Conservation (phyloP, 1,140 invertebrate genomes). For the Drosophila tsacasi region DNA sequence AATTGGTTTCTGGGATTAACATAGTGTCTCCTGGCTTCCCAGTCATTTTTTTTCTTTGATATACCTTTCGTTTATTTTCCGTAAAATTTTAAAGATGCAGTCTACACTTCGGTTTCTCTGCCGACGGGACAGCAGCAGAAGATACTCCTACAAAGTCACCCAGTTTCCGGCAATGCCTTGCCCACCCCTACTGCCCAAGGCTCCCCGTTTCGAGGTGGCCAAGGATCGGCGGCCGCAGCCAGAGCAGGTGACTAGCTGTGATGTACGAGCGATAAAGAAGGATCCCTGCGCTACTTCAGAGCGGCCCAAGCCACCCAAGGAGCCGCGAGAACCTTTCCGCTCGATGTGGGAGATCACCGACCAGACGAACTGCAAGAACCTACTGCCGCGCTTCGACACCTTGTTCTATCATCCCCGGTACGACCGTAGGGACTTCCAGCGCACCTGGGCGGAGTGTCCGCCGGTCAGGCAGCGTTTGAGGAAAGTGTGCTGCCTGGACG, state of each 20-base stretch:
- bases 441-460: conserved; percentile 64
- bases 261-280: neutral
- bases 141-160: neutral
- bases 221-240: neutral
- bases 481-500: conserved; percentile 58
- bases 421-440: conserved; percentile 31
- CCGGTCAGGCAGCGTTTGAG: conserved; percentile 14
- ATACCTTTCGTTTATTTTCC: neutral
- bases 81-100: neutral
- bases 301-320: neutral
- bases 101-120: neutral
- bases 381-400: conserved; percentile 57
- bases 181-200: neutral
- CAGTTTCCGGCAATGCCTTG: conserved; percentile 25
- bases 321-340: conserved; percentile 9
- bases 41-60: neutral
- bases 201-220: neutral
- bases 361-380: conserved; percentile 24
- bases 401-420: conserved; percentile 53
- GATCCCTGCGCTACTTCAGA: conserved; percentile 12
- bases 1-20: neutral
- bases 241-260: conserved; percentile 4
- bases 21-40: neutral
- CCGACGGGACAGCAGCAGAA: neutral
- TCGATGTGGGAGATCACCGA: conserved; percentile 55